Evolutionary conservation across 53 echinoderm and acorn worm species (phyloP), one percentile per base, ranked within the genome.

Genomic region (Astropecten irregularis): DNA sequence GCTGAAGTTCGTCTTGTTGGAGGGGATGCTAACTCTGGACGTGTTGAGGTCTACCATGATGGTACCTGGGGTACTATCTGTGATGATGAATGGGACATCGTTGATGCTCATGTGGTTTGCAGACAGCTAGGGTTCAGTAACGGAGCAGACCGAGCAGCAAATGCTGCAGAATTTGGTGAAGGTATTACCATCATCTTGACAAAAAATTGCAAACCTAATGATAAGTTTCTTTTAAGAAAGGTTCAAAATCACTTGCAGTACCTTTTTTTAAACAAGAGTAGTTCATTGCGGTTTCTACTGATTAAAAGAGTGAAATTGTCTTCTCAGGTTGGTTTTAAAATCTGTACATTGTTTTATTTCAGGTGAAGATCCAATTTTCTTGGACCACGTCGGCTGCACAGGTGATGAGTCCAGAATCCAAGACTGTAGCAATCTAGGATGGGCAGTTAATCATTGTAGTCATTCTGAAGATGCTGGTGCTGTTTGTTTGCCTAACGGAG

Each of bases 11-110:
- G n/a, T n/a, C n/a, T n/a, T n/a, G n/a, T n/a, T 23, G 83, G 83
- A 0, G 29, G 31, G 2, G 35, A 49, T 15, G 18, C 48, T 28
- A 44, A 23, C 36, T 21, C 46, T 29, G 86, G 86, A 1, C 76
- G 77, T 4, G 86, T 86, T n/a, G 86, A 86, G 77, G 67, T 86
- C 9, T 46, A 51, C 28, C 37, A 53, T 37, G 36, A 77, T 23
- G 66, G 76, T 22, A 28, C 33, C 18, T 86, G 86, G 86, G 86
- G 86, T 49, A 76, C 86, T 1, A 66, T 86, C 0, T 86, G 86
- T 53, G 86, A 86, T 64, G 86, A 86, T 50, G 15, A 23, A 7
- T 86, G 86, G 86, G 77, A 66, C 51, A n/a, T 49, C 4, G 32
- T 16, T 30, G 86, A 86, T 19, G 86, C 77, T 1, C 15, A 64